Base-by-base conservation (phyloP, 2,797 vertebrate species). In the Cirrhinus molitorella region DNA sequence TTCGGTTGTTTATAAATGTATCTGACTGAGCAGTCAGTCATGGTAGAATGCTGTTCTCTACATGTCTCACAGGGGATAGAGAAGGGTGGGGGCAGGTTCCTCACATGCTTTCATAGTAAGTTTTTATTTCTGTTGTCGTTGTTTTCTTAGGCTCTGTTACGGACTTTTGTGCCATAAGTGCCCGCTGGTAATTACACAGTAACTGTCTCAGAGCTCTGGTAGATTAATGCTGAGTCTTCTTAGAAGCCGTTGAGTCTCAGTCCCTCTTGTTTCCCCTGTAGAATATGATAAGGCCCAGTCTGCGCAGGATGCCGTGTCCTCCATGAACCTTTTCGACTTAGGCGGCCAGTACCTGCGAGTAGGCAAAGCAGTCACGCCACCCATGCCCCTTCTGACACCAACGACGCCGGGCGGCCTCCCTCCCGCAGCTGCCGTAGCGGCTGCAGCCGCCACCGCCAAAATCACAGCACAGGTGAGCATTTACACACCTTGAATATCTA, bases 291-390 rank as follows among this genome's bases (percentile, higher is more conserved):
- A 97, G 88, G 94, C 95, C 0, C 96, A 97, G 89, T 97, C 96
- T 9, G 94, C 96, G 1, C 96, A 95, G 83, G 96, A 97, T 0
- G 96, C 96, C 0, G 96, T 97, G 7, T 96, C 96, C 4, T 97
- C 96, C 79, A 97, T 97, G 96, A 97, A 97, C 88, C 95, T 97
- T 43, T 97, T 97, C 40, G 96, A 97, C 88, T 87, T 97, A 28
- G 96, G 96, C 0, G 96, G 96, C 3, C 96, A 97, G 75, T 97
- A 96, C 76, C 94, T 97, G 34, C 92, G 96, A 0, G 96, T 97
- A 19, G 96, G 96, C 82, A 97, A 97, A 89, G 96, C 96, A 0
- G 96, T 97, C 83, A 97, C 96, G 0, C 96, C 96, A 0, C 96
- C 96, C 0, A 97, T 96, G 94, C 96, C 96, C 0, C 94, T 97